These are phyloP conservation scores for Pristionchus pacificus DNA, from an alignment of 1,140 invertebrate genomes.

Conservation along the genomic window DNA sequence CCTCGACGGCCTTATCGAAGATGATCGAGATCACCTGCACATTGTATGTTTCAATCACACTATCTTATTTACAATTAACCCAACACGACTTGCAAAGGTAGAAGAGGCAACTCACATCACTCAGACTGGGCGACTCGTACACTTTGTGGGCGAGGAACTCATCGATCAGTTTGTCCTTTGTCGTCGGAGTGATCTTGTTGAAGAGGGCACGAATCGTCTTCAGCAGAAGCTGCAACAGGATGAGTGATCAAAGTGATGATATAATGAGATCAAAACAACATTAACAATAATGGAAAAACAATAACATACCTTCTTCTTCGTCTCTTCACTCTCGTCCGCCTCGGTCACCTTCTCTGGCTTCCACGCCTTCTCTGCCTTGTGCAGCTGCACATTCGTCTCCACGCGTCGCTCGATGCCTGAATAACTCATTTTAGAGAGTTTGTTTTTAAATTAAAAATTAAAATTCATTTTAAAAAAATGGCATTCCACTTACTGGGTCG, in stretches of 20 bases:
- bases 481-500: background rate
- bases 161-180: slow-evolving; percentile 39
- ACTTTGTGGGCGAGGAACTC: slow-evolving; percentile 40
- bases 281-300: slow-evolving; percentile 13
- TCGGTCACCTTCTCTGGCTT: slow-evolving; percentile 25
- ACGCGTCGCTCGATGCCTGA: background rate
- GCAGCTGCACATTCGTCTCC: slow-evolving; percentile 2
- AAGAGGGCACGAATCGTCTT: slow-evolving; percentile 48
- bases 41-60: slow-evolving; percentile 32
- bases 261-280: background rate
- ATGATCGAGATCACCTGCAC: slow-evolving; percentile 43
- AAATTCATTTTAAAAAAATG: background rate
- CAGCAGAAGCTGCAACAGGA: slow-evolving; percentile 19
- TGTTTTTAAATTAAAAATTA: no score
- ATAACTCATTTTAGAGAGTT: no score
- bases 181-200: slow-evolving; percentile 53
- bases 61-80: slow-evolving; percentile 33
- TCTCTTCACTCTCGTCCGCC: slow-evolving; percentile 21
- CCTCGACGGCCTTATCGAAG: slow-evolving; percentile 56
- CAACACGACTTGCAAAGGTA: no score
- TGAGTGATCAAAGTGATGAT: slow-evolving; percentile 15
- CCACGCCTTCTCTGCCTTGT: slow-evolving; percentile 38
- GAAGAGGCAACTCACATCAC: no score
- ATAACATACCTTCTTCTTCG: slow-evolving; percentile 28
- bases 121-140: background rate